phyloP scores from a whole-genome alignment of 1,140 invertebrate species.

The Trinorchestia longiramus region DNA sequence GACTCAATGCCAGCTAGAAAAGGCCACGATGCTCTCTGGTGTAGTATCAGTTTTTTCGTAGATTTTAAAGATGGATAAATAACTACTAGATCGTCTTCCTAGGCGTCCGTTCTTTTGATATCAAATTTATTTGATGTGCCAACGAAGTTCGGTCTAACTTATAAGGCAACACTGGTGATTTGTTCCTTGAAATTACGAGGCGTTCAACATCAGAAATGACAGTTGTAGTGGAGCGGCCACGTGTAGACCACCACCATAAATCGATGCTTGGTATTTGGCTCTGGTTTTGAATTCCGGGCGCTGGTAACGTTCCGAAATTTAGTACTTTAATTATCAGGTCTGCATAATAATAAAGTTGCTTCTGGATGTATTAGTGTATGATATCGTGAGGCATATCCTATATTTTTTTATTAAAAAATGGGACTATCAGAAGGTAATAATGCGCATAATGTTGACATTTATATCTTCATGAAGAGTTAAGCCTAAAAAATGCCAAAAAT shows the following conservation, averaged over 20 bases:
- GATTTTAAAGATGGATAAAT: neutral
- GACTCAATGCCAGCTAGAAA: neutral
- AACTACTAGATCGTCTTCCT: neutral
- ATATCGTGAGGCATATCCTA: neutral
- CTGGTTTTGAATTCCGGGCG: neutral
- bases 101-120: neutral
- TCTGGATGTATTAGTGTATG: neutral
- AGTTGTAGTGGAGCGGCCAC: neutral
- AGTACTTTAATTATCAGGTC: neutral
- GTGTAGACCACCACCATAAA: neutral
- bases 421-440: neutral
- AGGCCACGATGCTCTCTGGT: neutral
- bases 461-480: neutral
- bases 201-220: neutral
- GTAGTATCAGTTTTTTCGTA: neutral
- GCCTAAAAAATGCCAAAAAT: neutral
- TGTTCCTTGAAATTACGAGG: neutral
- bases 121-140: neutral
- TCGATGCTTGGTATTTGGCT: neutral
- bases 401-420: neutral
- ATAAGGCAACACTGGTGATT: constrained; percentile 10
- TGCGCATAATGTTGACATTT: neutral
- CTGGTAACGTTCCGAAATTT: neutral
- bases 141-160: neutral
- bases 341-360: neutral